phyloP scores from a whole-genome alignment of 2,888 invertebrate species.

The Drosophila mayaguana region DNA sequence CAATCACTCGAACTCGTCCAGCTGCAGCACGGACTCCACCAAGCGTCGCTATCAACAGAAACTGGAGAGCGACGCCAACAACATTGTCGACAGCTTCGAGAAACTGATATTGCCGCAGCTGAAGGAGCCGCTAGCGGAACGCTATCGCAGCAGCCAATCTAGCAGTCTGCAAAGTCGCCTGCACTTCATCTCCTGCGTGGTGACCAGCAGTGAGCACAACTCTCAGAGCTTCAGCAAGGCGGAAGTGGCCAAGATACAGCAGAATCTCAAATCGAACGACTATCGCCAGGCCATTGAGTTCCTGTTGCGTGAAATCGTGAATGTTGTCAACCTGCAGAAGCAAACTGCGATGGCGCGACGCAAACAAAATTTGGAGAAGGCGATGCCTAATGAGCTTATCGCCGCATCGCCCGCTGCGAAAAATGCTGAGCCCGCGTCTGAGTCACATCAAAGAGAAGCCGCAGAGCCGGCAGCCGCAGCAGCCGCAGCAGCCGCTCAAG shows the following conservation, averaged over 20 bases:
- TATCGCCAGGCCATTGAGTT: constrained; percentile 81
- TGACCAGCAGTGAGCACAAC: constrained; percentile 76
- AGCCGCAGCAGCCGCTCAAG: constrained; percentile 2
- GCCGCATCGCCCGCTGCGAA: constrained; percentile 3
- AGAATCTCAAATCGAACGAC: constrained; percentile 76
- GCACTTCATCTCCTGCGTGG: constrained; percentile 81
- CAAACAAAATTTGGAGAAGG: constrained; percentile 30
- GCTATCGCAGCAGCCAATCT: constrained; percentile 75
- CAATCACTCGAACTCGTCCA: constrained; percentile 47
- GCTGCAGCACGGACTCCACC: constrained; percentile 53
- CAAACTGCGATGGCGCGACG: constrained; percentile 38
- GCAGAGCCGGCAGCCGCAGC: constrained; percentile 22
- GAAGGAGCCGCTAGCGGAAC: constrained; percentile 60
- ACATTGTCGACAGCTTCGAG: constrained; percentile 82
- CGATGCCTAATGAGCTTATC: constrained; percentile 48
- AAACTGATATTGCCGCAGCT: constrained; percentile 80
- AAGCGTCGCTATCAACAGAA: constrained; percentile 52
- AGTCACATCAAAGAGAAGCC: constrained; percentile 31
- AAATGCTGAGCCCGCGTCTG: constrained; percentile 56
- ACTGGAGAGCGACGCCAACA: constrained; percentile 71
- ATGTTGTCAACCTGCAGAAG: constrained; percentile 74
- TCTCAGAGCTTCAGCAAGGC: constrained; percentile 69
- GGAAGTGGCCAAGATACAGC: constrained; percentile 78
- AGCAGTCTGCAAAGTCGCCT: constrained; percentile 64
- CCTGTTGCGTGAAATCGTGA: constrained; percentile 79